These are phyloP conservation scores for Copidosoma floridanum DNA, from an alignment of 1,140 invertebrate genomes.

Conservation along the genomic window DNA sequence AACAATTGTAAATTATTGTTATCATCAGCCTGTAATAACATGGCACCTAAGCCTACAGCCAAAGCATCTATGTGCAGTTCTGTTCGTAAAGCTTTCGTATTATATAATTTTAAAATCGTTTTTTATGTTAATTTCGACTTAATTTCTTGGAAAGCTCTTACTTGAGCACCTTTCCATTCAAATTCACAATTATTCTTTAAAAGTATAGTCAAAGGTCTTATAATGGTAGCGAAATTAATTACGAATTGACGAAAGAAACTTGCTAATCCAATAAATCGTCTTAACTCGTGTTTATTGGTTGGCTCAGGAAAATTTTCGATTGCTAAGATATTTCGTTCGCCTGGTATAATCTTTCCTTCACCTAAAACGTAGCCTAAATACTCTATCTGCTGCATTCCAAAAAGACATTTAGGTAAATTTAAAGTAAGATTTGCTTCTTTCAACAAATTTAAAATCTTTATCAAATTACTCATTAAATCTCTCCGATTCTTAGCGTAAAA, in stretches of 20 bases:
- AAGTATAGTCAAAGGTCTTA: not conserved
- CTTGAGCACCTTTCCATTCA: not conserved
- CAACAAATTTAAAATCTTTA: constrained; percentile 32
- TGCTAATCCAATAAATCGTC: constrained; percentile 47
- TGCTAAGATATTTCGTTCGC: constrained; percentile 27
- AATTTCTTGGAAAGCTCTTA: not conserved
- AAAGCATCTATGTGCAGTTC: constrained; percentile 10
- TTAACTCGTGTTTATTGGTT: constrained; percentile 20
- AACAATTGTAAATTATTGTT: not conserved
- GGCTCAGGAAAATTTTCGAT: constrained; percentile 12
- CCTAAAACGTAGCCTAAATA: constrained; percentile 33
- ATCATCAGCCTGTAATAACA: constrained; percentile 6
- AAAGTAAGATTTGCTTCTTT: constrained; percentile 33
- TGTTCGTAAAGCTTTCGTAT: constrained; percentile 2
- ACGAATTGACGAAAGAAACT: constrained; percentile 43
- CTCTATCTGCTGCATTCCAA: constrained; percentile 31
- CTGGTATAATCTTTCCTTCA: constrained; percentile 22
- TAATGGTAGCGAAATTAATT: constrained; percentile 6
- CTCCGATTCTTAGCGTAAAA: not conserved
- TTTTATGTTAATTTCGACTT: not conserved
- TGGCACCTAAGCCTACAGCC: constrained; percentile 1
- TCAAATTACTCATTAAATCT: not conserved
- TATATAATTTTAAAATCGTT: constrained; percentile 8
- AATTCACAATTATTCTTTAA: not conserved
- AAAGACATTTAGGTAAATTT: constrained; percentile 36